These are phyloP conservation scores for Esperia sulphurella DNA, from an alignment of 2,888 invertebrate species.

Conservation along the genomic window DNA sequence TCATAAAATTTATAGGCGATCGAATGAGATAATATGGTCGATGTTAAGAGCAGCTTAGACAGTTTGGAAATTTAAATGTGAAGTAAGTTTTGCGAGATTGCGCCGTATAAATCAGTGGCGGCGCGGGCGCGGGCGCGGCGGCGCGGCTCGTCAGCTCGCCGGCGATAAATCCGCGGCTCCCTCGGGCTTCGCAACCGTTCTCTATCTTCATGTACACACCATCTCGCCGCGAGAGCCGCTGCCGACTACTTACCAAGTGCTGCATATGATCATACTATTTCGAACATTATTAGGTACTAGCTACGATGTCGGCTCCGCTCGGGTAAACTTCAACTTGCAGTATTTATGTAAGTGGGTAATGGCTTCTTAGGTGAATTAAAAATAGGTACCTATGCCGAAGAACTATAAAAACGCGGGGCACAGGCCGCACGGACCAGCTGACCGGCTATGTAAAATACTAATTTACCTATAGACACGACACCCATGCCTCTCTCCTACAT, in stretches of 20 bases:
- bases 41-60: conserved; percentile 79
- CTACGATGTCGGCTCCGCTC: too few species aligned
- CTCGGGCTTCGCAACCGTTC: conserved; percentile 68
- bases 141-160: conserved; percentile 53
- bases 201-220: conserved; percentile 58
- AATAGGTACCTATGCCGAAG: too few species aligned
- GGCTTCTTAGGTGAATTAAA: too few species aligned
- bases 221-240: conserved; percentile 17
- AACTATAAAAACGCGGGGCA: too few species aligned
- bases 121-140: conserved; percentile 27
- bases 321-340: too few species aligned
- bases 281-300: too few species aligned
- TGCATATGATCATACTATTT: too few species aligned
- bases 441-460: too few species aligned
- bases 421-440: too few species aligned
- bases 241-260: not conserved
- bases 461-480: too few species aligned
- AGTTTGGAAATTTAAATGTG: conserved; percentile 80
- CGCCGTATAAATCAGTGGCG: conserved; percentile 73
- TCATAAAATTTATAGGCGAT: conserved; percentile 80
- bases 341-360: too few species aligned
- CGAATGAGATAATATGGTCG: conserved; percentile 79
- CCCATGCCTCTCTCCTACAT: too few species aligned
- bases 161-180: conserved; percentile 74
- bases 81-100: conserved; percentile 80